Evolutionary conservation across 2,888 invertebrate genomes (phyloP), one percentile per base, ranked within the genome.

Genomic region (Asteroscopus sphinx): DNA sequence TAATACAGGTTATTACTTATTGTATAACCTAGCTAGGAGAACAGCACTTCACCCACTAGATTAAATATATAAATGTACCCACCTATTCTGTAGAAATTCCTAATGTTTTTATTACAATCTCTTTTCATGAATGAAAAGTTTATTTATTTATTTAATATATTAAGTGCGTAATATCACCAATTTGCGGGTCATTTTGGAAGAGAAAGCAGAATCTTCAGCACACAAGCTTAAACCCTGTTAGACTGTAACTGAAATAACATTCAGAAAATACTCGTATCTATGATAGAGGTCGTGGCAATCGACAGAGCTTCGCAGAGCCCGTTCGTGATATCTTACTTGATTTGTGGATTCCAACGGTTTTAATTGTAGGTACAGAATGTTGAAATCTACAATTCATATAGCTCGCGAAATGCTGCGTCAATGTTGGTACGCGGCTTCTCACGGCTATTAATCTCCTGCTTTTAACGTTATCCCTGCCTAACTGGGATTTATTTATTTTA

Each of bases 241-340:
- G 37, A 44, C 42, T 33, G 55, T 15, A 30, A 44, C 51, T 47
- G 65, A 9, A 58, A 52, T 70, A 70, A 59, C 35, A 54, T 44
- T 39, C 39, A 39, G 28, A 39, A 48, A 48, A 15, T 53, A 41
- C 37, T 21, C 56, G 33, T 49, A 30, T 12, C 21, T 32, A 37
- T 42, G 35, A 37, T 37, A 46, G 44, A 42, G 71, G 46, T 36
- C 56, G 36, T 36, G 21, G 12, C 49, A 46, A 56, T 48, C 55
- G 47, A 32, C 55, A 42, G 52, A 65, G 56, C 62, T 30, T 8
- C 44, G 17, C 33, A 53, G 57, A 77, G 65, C 68, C 67, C 65
- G 79, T 77, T 78, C 84, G 86, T 87, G 86, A 86, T 81, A 77
- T 72, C 63, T 77, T 74, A 70, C 72, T 72, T 82, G 75, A 80